These are phyloP conservation scores for Chionis minor DNA, from an alignment of 2,113 vertebrate genomes.

Conservation along the genomic window DNA sequence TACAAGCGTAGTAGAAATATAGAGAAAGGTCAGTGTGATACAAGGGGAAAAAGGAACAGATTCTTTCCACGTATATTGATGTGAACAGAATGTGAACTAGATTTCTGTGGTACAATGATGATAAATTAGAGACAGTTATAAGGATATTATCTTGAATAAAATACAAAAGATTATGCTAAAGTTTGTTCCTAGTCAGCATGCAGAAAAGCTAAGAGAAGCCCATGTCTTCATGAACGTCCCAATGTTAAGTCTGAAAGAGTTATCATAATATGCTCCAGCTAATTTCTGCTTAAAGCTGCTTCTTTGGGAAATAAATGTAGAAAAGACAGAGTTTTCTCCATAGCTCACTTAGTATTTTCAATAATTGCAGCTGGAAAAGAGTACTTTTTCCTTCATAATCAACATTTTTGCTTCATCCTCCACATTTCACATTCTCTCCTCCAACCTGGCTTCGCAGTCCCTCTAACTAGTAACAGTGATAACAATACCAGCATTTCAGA, in stretches of 20 bases:
- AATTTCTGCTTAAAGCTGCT: neutral
- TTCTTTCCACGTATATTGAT: neutral
- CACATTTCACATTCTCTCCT: neutral
- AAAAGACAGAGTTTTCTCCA: neutral
- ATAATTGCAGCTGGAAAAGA: neutral
- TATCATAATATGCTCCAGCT: neutral
- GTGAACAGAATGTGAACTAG: neutral
- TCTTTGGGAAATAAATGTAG: neutral
- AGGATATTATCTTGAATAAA: neutral
- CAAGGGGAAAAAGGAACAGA: neutral
- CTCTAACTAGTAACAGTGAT: neutral
- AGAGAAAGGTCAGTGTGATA: neutral
- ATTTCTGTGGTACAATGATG: neutral
- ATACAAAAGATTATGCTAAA: neutral
- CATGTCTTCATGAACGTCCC: neutral
- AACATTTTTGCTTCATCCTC: neutral
- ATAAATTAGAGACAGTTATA: neutral
- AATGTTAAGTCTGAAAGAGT: neutral
- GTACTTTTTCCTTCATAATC: neutral
- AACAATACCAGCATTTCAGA: neutral
- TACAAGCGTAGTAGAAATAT: neutral
- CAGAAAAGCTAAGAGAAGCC: neutral
- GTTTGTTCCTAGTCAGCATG: neutral
- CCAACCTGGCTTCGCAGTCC: neutral
- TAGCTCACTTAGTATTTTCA: neutral